A percentile compares a stretch with the other conserved stretches of the same genome.
These are phyloP conservation scores for Tympanuchus pallidicinctus DNA, from an alignment of 2,113 vertebrate genomes.

Conservation along the genomic window DNA sequence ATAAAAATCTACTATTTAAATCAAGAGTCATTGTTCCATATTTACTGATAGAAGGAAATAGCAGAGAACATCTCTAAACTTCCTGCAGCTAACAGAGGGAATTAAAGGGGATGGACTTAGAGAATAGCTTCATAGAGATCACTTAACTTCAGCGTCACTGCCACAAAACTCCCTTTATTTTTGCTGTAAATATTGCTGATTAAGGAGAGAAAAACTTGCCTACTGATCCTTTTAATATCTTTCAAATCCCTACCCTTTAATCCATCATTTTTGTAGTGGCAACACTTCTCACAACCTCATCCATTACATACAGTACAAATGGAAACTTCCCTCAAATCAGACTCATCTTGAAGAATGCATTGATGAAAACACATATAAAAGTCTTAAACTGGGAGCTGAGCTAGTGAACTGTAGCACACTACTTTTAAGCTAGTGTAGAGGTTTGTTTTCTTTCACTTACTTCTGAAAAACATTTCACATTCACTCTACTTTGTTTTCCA, in stretches of 20 bases:
- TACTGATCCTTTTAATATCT: constrained; percentile 17
- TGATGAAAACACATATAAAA: constrained; percentile 54
- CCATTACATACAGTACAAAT: neutral
- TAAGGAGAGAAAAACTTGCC: constrained; percentile 4
- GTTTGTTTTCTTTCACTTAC: constrained; percentile 42
- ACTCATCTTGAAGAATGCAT: constrained; percentile 37
- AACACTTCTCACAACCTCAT: constrained; percentile 27
- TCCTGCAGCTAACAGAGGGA: neutral
- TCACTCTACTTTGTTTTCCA: constrained; percentile 30
- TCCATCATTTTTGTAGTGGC: constrained; percentile 46
- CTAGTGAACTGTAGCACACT: neutral
- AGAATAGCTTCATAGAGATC: neutral
- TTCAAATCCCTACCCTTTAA: neutral
- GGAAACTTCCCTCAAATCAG: constrained; percentile 38
- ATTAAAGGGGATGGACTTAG: neutral
- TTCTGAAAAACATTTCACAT: constrained; percentile 36
- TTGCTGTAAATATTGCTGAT: neutral
- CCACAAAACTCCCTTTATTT: constrained; percentile 1
- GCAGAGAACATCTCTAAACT: neutral
- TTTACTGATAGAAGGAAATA: neutral
- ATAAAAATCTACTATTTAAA: neutral
- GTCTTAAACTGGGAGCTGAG: constrained; percentile 17
- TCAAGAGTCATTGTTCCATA: neutral
- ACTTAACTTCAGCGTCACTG: neutral
- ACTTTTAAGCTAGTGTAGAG: constrained; percentile 27